These are phyloP conservation scores for Homarus gammarus DNA, from an alignment of 2,888 invertebrate genomes.

Conservation along the genomic window DNA sequence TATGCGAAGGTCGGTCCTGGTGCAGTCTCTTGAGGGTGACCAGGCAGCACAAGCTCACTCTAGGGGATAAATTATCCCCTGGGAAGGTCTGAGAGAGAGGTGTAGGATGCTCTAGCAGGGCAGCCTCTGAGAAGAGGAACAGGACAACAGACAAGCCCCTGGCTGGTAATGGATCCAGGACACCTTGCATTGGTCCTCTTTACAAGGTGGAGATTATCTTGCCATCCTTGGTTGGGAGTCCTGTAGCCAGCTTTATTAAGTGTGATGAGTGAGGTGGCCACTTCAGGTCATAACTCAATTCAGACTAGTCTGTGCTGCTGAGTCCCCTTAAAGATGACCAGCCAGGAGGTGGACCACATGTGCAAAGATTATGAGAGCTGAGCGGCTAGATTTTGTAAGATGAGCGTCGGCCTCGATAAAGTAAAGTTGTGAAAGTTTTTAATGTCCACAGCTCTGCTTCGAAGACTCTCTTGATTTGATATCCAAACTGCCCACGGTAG, in stretches of 20 bases:
- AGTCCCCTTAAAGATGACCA: not conserved
- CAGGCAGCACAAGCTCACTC: not conserved
- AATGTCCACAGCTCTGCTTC: constrained; percentile 84
- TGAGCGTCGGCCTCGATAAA: not conserved
- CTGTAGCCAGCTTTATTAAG: constrained; percentile 12
- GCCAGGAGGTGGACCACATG: not conserved
- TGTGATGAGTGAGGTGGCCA: constrained; percentile 21
- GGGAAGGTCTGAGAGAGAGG: constrained; percentile 8
- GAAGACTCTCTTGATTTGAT: constrained; percentile 97
- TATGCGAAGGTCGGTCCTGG: not conserved
- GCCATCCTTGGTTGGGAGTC: constrained; percentile 6
- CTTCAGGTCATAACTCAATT: not conserved
- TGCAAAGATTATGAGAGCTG: not conserved
- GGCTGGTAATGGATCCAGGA: not conserved
- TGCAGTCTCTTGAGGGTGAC: not conserved
- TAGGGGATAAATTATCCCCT: not conserved
- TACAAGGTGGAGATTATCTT: constrained; percentile 2
- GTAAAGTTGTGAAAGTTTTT: constrained; percentile 30
- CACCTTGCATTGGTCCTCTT: not conserved
- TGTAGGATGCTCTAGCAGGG: not conserved
- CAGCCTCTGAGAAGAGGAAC: not conserved
- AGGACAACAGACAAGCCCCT: constrained; percentile 16
- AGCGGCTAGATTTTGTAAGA: not conserved
- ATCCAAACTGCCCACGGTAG: constrained; percentile 95
- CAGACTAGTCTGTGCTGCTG: constrained; percentile 5